Conservation (phyloP, 2,888 invertebrate genomes). For the Polymixis flavicincta region DNA sequence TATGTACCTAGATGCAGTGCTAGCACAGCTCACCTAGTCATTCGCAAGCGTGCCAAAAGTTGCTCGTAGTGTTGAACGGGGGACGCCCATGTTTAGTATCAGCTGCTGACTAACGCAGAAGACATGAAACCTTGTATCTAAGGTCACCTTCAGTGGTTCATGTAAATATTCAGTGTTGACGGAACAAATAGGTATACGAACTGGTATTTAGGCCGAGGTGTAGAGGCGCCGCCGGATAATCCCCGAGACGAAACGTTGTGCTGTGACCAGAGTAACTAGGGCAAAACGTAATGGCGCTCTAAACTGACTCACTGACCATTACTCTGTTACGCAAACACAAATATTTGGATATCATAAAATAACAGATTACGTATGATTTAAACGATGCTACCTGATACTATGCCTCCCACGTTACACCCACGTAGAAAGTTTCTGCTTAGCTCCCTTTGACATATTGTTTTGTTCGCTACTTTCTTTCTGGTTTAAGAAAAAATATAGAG, state of each 20-base stretch:
- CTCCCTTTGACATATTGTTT: constrained; percentile 64
- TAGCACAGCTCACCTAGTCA: constrained; percentile 4
- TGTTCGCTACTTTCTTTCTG: constrained; percentile 59
- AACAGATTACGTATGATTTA: constrained; percentile 65
- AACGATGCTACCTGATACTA: constrained; percentile 67
- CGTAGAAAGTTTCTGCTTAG: constrained; percentile 61
- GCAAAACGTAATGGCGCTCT: constrained; percentile 70
- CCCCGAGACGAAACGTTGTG: constrained; percentile 74
- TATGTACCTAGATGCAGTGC: neutral
- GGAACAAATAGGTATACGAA: constrained; percentile 75
- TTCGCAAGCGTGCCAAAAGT: constrained; percentile 33
- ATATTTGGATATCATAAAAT: constrained; percentile 66
- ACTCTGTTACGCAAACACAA: constrained; percentile 72
- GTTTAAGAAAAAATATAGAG: constrained; percentile 49
- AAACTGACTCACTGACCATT: constrained; percentile 73
- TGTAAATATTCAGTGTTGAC: constrained; percentile 72
- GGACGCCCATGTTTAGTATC: constrained; percentile 42
- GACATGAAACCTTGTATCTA: constrained; percentile 45
- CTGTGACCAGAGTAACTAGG: constrained; percentile 75
- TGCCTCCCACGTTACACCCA: constrained; percentile 62
- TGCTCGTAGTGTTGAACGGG: constrained; percentile 7
- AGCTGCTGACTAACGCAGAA: constrained; percentile 43
- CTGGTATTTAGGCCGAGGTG: constrained; percentile 78
- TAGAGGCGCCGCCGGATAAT: constrained; percentile 77
- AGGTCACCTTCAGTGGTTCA: constrained; percentile 53